Conservation (phyloP, 2,888 invertebrate genomes). For the Chesias legatella region DNA sequence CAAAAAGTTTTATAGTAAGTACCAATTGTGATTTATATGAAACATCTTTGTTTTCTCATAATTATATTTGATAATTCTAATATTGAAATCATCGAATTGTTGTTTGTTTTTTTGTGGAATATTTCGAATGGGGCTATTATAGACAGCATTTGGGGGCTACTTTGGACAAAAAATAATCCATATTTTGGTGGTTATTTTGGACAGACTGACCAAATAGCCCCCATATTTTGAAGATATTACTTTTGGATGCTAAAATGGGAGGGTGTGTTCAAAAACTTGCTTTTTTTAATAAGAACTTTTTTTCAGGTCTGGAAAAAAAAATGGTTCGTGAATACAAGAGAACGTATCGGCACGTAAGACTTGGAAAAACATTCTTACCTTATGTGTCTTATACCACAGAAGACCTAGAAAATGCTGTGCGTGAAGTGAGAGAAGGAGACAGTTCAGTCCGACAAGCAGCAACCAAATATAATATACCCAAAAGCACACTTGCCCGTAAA, state of each 20-base stretch:
- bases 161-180: conserved; percentile 10
- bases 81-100: conserved; percentile 8
- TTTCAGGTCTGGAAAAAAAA: conserved; percentile 4
- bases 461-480: no score
- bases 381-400: conserved; percentile 3
- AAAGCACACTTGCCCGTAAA: no score
- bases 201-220: conserved; percentile 7
- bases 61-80: conserved; percentile 1
- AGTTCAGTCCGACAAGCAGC: conserved; percentile 3
- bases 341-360: conserved; percentile 7
- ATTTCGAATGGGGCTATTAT: conserved; percentile 12
- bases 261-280: conserved; percentile 2
- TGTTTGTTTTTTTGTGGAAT: conserved; percentile 8
- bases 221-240: conserved; percentile 5
- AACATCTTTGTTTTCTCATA: conserved; percentile 9
- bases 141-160: conserved; percentile 8
- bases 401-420: conserved; percentile 4
- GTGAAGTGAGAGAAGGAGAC: conserved; percentile 3
- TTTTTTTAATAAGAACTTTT: no score
- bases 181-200: conserved; percentile 9
- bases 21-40: conserved; percentile 10
- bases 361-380: conserved; percentile 4
- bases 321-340: conserved; percentile 3
- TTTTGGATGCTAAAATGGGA: conserved; percentile 4
- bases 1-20: conserved; percentile 9